Conservation (phyloP, 2,888 invertebrate species). For the Amblyjoppa fuscipennis region DNA sequence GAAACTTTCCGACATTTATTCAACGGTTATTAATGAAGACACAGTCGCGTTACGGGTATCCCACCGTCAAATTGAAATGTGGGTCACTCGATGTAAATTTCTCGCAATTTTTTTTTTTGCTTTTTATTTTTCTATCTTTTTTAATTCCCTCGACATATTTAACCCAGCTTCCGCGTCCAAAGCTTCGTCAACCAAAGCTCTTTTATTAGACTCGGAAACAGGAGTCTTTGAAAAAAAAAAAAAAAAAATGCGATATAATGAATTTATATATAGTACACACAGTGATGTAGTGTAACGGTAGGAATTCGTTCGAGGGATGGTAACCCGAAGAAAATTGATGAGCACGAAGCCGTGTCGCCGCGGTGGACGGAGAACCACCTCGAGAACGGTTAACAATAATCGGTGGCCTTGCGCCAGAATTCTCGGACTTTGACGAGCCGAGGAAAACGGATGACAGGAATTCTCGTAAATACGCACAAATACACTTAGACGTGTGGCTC, state of each 20-base stretch:
- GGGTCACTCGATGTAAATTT: conserved; percentile 4
- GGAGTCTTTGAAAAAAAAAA: not conserved
- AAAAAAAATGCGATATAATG: not conserved
- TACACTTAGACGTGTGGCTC: conserved; percentile 9
- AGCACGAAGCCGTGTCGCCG: conserved; percentile 1
- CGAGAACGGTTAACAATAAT: conserved; percentile 55
- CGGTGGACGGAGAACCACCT: not conserved
- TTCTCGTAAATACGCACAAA: conserved; percentile 48
- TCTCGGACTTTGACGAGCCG: conserved; percentile 60
- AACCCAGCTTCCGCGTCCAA: conserved; percentile 10
- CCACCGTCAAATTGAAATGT: conserved; percentile 8
- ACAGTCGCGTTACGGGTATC: conserved; percentile 31
- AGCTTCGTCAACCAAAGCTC: not conserved
- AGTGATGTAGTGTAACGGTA: not conserved
- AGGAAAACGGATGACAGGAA: conserved; percentile 60
- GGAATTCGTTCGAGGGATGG: not conserved
- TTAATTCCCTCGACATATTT: not conserved
- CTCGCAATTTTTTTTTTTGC: not conserved
- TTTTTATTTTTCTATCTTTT: not conserved
- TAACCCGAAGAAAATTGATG: conserved; percentile 28
- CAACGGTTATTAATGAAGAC: conserved; percentile 53
- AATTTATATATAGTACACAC: not conserved
- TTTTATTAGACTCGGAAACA: conserved; percentile 3
- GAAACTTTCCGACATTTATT: conserved; percentile 60
- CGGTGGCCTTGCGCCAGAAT: conserved; percentile 64